A percentile compares a stretch with the other conserved stretches of the same genome.
Conservation (phyloP, 2,797 vertebrate genomes). For the Thripadectes ignobilis region DNA sequence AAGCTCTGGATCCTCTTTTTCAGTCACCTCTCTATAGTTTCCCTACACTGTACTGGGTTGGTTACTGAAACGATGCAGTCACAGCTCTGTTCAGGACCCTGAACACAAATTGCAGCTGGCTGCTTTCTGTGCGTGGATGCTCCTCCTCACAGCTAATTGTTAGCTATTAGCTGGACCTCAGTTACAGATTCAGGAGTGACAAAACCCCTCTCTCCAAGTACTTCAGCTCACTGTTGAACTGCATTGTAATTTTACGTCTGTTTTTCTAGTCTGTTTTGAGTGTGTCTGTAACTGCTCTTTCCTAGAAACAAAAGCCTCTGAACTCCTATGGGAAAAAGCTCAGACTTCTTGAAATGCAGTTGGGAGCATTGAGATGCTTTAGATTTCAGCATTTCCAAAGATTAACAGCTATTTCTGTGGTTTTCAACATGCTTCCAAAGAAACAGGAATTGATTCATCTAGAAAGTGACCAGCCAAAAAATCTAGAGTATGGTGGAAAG, state of each 20-base stretch:
- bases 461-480: conserved; percentile 34
- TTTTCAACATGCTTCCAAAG: conserved; percentile 29
- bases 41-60: rapidly evolving
- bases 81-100: not conserved
- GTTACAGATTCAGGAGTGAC: not conserved
- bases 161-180: not conserved
- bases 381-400: not conserved
- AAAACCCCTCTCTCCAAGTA: not conserved
- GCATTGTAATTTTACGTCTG: not conserved
- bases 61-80: not conserved
- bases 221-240: not conserved
- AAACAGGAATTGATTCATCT: conserved; percentile 37
- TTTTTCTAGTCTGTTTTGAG: not conserved
- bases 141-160: not conserved
- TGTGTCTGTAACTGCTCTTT: not conserved
- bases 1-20: not conserved
- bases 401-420: conserved; percentile 3
- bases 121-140: not conserved
- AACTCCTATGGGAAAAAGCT: not conserved
- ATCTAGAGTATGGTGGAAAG: conserved; percentile 3
- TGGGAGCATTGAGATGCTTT: not conserved
- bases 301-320: not conserved
- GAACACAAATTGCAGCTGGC: not conserved
- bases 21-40: not conserved
- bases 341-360: not conserved